Percentiles rank a stretch among this genome's conserved stretches.
phyloP scores from a whole-genome alignment of 2,113 vertebrate species.

The Salvelinus alpinus region DNA sequence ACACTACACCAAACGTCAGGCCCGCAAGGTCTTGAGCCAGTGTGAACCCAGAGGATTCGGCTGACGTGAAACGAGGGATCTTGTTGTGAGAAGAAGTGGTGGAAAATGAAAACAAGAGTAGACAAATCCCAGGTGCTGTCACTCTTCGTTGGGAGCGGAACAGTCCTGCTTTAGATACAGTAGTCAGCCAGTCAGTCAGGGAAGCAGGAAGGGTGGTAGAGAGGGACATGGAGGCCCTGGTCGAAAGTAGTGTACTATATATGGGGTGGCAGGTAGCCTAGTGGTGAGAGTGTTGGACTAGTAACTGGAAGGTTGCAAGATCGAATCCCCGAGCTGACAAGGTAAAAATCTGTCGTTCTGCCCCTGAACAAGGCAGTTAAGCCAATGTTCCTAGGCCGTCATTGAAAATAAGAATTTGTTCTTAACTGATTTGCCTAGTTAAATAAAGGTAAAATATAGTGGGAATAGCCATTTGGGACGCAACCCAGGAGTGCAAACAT shows the following conservation, averaged over 20 bases:
- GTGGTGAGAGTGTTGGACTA: too few species aligned
- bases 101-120: constrained; percentile 68
- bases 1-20: constrained; percentile 55
- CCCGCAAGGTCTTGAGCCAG: constrained; percentile 62
- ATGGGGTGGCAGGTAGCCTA: too few species aligned
- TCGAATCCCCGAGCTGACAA: too few species aligned
- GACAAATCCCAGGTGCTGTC: constrained; percentile 74
- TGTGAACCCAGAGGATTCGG: constrained; percentile 46
- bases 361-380: too few species aligned
- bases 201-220: neutral
- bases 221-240: too few species aligned
- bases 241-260: too few species aligned
- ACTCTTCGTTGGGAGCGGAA: constrained; percentile 73
- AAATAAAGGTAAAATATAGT: too few species aligned
- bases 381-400: too few species aligned
- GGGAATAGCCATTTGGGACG: neutral
- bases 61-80: constrained; percentile 54
- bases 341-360: too few species aligned
- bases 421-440: too few species aligned
- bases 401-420: too few species aligned
- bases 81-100: constrained; percentile 67
- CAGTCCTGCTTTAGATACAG: constrained; percentile 58
- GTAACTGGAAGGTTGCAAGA: too few species aligned
- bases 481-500: neutral
- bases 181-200: constrained; percentile 57